Evolutionary conservation across 2,888 invertebrate genomes (phyloP).

Genomic region (Harpalus rufipes): DNA sequence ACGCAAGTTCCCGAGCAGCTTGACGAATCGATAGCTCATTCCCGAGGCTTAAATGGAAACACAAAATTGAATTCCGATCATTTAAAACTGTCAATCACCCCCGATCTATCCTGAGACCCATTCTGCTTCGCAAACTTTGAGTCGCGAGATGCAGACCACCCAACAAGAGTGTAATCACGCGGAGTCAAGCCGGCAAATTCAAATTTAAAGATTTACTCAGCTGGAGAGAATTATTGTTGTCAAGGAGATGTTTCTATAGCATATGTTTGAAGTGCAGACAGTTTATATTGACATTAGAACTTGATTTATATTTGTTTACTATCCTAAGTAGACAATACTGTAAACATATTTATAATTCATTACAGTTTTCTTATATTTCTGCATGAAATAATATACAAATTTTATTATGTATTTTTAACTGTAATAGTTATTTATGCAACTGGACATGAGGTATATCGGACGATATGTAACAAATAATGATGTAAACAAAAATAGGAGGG

Average conservation of each 20-base stretch:
- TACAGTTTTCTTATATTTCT: no score
- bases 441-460: no score
- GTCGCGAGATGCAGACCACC: not conserved
- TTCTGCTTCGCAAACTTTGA: constrained; percentile 16
- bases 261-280: not conserved
- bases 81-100: constrained; percentile 64
- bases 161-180: not conserved
- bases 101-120: constrained; percentile 4
- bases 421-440: no score
- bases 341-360: not conserved
- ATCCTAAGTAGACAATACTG: not conserved
- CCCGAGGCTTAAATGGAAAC: constrained; percentile 63
- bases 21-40: constrained; percentile 64
- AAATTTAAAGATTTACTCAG: not conserved
- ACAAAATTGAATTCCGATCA: constrained; percentile 65
- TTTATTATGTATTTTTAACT: no score
- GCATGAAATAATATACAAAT: no score
- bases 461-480: no score
- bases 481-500: no score
- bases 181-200: not conserved
- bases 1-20: constrained; percentile 33
- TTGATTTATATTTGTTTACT: not conserved
- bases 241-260: not conserved
- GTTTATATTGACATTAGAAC: not conserved
- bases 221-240: not conserved